Base-by-base conservation (phyloP, 1,140 invertebrate genomes). In the Macrobrachium nipponense region DNA sequence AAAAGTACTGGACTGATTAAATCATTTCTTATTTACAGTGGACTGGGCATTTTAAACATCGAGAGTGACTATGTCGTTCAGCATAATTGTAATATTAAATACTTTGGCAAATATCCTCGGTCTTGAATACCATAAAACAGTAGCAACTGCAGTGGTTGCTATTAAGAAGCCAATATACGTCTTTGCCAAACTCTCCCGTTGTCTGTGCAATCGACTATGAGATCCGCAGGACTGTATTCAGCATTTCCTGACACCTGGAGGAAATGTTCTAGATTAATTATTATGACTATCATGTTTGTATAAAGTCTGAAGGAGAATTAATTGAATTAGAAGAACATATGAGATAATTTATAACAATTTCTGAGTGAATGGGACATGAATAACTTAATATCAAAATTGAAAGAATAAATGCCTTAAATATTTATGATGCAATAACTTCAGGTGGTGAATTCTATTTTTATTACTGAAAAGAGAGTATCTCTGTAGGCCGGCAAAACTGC, bases 151-250 rank as follows among this genome's bases (percentile, higher is more conserved):
- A 43, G 83, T 86, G 3, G 83, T 86, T 15, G 83, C 78, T n/a
- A 72, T 68, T 27, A 86, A 18, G 77, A 80, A 18, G 83, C 83
- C 68, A 86, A 68, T 17, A 86, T 20, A 43, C 77, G 83, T 80
- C 83, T 51, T 59, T 86, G 83, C 83, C 83, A 86, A 10, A 70
- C 66, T 61, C 59, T 66, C 12, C 77, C 83, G 60, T 80, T 86
- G 18, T 73, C 66, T 27, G 68, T 43, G 14, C 70, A 72, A 12
- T 86, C 83, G 17, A 80, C 77, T 36, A 86, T 86, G 15, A 86
- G 66, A 58, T 86, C 83, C 10, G 83, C 83, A 44, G 83, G 68
- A n/a, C 64, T 79, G 27, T 86, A 80, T 44, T 86, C 83, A 23
- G 83, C 83, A 75, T 86, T 73, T 23, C 83, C 83, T 73, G 36